Base-by-base conservation (phyloP, 2,888 invertebrate species). In the Amphipoea lucens region DNA sequence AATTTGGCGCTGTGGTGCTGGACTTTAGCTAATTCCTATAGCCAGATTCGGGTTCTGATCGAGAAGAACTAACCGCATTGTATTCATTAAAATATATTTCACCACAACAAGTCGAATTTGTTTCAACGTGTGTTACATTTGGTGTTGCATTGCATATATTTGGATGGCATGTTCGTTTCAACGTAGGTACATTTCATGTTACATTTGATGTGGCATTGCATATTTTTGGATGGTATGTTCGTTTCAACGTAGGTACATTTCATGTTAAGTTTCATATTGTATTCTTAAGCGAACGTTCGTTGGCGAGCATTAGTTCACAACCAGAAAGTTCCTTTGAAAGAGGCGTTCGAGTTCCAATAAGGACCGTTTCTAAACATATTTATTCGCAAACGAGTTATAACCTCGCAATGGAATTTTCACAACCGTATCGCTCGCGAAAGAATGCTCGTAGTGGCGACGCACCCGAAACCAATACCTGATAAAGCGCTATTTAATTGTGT, bases 401-500 rank as follows among this genome's bases (percentile, higher is more conserved):
- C 36, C 4, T 51, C 51, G 23, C 12, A 23, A 69, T 9, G 20
- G 7, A 74, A n/a, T 65, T 45, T 51, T 54, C 40, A 48, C 57
- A 67, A 78, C 11, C 20, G 29, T 23, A 36, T 42, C 14, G 14
- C n/a, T 68, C 17, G 17, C 29, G 6, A 60, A 51, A 48, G 6
- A 76, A 29, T 48, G 29, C n/a, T 62, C 20, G 4, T 45, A 29
- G 29, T 54, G 0, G 23, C 17, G 12, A 45, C 9, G 0, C 17
- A 36, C 14, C 36, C 17, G 14, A 12, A 23, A 79, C 29, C 42
- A 20, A 78, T 23, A 78, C n/a, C n/a, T 42, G 14, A 71, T 63
- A 80, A 54, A 80, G 20, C 42, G n/a, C 11, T 45, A 45, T 45
- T 54, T 79, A 80, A 70, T 45, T 45, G 14, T 14, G n/a, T 54